Evolutionary conservation across 2,113 vertebrate species (phyloP).

Genomic region (Oryzias curvinotus): DNA sequence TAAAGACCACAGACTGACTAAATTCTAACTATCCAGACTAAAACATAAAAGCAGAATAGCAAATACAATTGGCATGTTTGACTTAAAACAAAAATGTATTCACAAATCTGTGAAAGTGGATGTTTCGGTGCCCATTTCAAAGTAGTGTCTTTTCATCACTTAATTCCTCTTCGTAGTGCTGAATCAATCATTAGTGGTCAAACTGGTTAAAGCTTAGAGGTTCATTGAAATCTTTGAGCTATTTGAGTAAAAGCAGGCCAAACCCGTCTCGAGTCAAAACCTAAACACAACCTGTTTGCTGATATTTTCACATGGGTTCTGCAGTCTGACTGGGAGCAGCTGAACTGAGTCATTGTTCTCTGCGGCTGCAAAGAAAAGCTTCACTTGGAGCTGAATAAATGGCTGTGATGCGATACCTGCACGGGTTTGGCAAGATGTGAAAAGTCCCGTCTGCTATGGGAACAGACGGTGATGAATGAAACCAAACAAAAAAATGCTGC

Average conservation of each 20-base stretch:
- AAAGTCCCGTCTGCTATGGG: conserved; percentile 8
- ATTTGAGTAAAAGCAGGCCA: no score
- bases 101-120: no score
- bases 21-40: no score
- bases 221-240: no score
- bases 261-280: conserved; percentile 9
- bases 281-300: not conserved
- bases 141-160: not conserved
- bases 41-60: no score
- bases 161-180: not conserved
- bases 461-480: conserved; percentile 3
- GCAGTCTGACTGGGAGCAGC: not conserved
- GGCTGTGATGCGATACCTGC: conserved; percentile 40
- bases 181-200: no score
- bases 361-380: conserved; percentile 20
- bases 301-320: not conserved
- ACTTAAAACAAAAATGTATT: no score
- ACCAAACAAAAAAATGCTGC: not conserved
- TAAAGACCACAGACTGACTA: no score
- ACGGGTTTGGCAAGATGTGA: conserved; percentile 8
- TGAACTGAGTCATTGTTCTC: conserved; percentile 24
- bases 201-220: no score
- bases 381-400: conserved; percentile 28
- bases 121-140: not conserved
- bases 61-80: no score